Percentiles rank a stretch among this genome's conserved stretches.
Conservation (phyloP, 2,888 invertebrate genomes). For the Brachypalpus laphriformis region DNA sequence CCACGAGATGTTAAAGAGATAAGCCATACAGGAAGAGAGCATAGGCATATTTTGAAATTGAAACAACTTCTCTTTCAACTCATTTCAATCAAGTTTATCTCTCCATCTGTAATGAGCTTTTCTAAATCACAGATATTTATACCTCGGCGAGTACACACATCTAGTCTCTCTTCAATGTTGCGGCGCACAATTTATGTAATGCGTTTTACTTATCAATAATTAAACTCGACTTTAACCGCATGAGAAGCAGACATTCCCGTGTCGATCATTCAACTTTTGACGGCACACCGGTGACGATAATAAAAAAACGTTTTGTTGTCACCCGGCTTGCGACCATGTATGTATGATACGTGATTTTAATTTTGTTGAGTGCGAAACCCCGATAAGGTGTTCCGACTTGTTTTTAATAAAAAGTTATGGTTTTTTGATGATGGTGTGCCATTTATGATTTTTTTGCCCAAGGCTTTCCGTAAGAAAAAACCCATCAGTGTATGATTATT, state of each 20-base stretch:
- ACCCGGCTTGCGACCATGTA: not conserved
- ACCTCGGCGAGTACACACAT: not conserved
- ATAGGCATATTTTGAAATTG: not conserved
- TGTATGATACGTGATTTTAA: not conserved
- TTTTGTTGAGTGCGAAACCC: not conserved
- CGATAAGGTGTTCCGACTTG: not conserved
- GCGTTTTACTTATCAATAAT: slow-evolving; percentile 5
- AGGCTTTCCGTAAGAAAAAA: not conserved
- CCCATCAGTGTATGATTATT: not conserved
- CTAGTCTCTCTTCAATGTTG: not conserved
- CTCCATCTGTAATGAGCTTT: not conserved
- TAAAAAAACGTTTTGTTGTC: slow-evolving; percentile 13
- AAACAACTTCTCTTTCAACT: not conserved
- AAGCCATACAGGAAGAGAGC: not conserved
- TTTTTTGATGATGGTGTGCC: slow-evolving; percentile 12
- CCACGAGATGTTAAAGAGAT: not conserved
- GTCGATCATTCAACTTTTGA: slow-evolving; percentile 59
- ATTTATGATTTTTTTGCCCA: slow-evolving; percentile 7
- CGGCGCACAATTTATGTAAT: not conserved
- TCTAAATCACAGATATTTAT: not conserved
- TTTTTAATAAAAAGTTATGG: slow-evolving; percentile 13
- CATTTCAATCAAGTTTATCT: not conserved
- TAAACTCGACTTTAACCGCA: slow-evolving; percentile 13
- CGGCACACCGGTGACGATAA: slow-evolving; percentile 21
- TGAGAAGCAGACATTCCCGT: slow-evolving; percentile 20